phyloP scores from a whole-genome alignment of 2,888 invertebrate genomes.

The Meteorus cinctellus region DNA sequence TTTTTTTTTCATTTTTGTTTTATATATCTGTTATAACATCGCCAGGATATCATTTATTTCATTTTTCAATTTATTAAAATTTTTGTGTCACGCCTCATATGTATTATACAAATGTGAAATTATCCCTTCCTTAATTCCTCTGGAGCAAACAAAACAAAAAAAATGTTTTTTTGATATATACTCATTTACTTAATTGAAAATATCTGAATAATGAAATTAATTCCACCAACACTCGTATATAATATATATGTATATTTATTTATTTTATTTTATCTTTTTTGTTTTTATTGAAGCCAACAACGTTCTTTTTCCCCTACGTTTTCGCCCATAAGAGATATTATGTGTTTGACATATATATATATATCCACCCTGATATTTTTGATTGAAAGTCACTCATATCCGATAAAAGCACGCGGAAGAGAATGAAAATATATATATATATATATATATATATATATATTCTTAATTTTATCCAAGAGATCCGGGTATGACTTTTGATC shows the following conservation, averaged over 20 bases:
- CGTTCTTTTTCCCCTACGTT: neutral
- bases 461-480: neutral
- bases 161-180: neutral
- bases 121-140: constrained; percentile 9
- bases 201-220: constrained; percentile 6
- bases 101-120: neutral
- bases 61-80: constrained; percentile 13
- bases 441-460: neutral
- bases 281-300: too few species aligned
- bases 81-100: constrained; percentile 10
- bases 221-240: neutral
- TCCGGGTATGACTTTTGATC: constrained; percentile 3
- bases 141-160: neutral
- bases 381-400: neutral
- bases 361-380: neutral
- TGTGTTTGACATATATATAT: too few species aligned
- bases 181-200: constrained; percentile 13
- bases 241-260: neutral
- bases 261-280: neutral
- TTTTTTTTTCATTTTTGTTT: constrained; percentile 32
- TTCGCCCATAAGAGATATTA: neutral
- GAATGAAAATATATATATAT: neutral
- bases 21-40: constrained; percentile 1
- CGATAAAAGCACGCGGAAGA: neutral
- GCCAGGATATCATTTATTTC: constrained; percentile 7